Base-by-base conservation (phyloP, 2,797 vertebrate genomes). In the Crax fasciolata region DNA sequence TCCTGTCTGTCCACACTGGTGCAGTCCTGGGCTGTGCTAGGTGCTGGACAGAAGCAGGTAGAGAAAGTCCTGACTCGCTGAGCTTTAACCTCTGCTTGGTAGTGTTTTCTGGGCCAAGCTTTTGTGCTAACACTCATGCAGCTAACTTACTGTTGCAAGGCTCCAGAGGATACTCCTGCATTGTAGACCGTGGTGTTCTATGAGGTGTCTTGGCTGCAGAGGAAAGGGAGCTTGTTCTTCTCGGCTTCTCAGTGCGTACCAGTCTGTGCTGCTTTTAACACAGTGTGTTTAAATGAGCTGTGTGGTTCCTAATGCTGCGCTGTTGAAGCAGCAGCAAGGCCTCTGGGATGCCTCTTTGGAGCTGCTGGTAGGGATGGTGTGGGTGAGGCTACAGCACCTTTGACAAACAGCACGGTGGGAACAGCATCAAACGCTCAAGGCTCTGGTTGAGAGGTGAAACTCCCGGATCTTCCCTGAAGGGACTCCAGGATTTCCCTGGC, bases 401-500 rank as follows among this genome's bases (percentile, higher is more conserved):
- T 78, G 67, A 19, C 44, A 79, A 32, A 12, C 24, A 41, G 5
- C 28, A 6, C 78, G 39, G 27, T 84, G 39, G 46, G 59, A 90
- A 46, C 3, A 5, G 25, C 16, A 4, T 84, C 15, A 73, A 55
- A 83, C 78, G 44, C 27, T 32, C 30, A 87, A 52, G 35, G 27
- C 44, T 68, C 7, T 58, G 61, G 13, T 13, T 54, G 66, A 52
- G 51, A 75, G 72, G 62, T 92, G 85, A 79, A 91, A 80, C 24
- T 86, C 49, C 25, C 66, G 3, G 14, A 76, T 89, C 10, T 23
- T 87, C 61, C 59, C 49, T 67, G 41, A 90, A 76, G 52, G 54
- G 82, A 48, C 57, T 92, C 82, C 82, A 92, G 84, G 68, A 89
- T 85, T 92, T 96, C 72, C 61, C 46, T 91, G 72, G 57, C 49